These are phyloP conservation scores for Aphis craccivora DNA, from an alignment of 1,140 invertebrate species.

Conservation along the genomic window DNA sequence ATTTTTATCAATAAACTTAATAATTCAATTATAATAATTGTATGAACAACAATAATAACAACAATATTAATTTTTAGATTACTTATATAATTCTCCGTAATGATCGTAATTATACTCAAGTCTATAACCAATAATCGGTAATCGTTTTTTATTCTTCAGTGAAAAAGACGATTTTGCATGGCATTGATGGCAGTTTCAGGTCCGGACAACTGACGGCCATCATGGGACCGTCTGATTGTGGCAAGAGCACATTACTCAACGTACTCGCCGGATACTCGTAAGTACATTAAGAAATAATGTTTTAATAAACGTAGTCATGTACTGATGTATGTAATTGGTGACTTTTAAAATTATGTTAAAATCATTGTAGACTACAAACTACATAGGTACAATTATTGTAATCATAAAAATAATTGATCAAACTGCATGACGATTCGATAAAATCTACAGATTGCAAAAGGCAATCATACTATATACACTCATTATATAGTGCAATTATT, in stretches of 20 bases:
- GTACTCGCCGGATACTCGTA: slow-evolving; percentile 76
- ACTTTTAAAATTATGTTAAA: not conserved
- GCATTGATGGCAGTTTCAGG: slow-evolving; percentile 68
- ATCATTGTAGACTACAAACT: not conserved
- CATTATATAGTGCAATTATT: too few relatives aligned
- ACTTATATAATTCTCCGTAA: not conserved
- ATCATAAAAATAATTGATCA: not conserved
- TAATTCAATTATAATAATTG: too few relatives aligned
- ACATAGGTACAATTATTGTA: not conserved
- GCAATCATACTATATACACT: too few relatives aligned
- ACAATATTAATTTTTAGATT: not conserved
- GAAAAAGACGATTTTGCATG: slow-evolving; percentile 69
- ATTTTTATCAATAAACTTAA: too few relatives aligned
- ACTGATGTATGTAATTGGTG: not conserved
- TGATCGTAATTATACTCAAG: not conserved
- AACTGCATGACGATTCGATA: too few relatives aligned
- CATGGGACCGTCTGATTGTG: slow-evolving; percentile 83
- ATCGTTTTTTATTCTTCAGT: slow-evolving; percentile 61
- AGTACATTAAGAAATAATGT: slow-evolving; percentile 62
- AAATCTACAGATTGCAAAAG: too few relatives aligned
- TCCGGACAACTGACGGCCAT: slow-evolving; percentile 78
- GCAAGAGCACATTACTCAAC: slow-evolving; percentile 88
- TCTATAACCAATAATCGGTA: not conserved
- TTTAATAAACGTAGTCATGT: not conserved
- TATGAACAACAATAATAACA: not conserved